A percentile compares a stretch with the other conserved stretches of the same genome.
Conservation (phyloP, 2,113 vertebrate species). For the mouse (Mus musculus) region DNA sequence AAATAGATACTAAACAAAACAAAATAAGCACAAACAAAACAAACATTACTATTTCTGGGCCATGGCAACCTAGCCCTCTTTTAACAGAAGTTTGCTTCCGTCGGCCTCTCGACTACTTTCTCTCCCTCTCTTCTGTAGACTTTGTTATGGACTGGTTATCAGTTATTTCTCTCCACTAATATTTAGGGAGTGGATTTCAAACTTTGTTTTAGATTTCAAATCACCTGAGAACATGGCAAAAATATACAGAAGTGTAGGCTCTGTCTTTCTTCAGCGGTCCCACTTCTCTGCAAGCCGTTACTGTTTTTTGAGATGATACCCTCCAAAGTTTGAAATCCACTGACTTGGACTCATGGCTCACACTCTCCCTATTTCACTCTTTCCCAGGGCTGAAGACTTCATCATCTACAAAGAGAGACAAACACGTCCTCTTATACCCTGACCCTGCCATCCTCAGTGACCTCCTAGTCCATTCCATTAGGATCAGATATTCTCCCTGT, state of each 20-base stretch:
- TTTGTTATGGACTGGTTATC: neutral
- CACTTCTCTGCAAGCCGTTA: neutral
- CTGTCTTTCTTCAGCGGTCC: neutral
- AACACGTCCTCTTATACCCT: neutral
- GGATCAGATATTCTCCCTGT: neutral
- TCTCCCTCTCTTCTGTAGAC: neutral
- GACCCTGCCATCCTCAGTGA: neutral
- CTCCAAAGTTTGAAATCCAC: neutral
- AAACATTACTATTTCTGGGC: conserved; percentile 10
- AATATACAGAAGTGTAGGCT: neutral
- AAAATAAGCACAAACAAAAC: neutral
- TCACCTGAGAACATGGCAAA: neutral
- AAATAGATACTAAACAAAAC: neutral
- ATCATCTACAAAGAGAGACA: neutral
- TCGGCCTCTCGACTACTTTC: neutral
- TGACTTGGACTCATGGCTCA: neutral
- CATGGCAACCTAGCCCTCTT: neutral
- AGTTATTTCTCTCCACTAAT: neutral
- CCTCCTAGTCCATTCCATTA: neutral
- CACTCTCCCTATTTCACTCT: too few relatives aligned
- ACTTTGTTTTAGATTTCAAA: neutral
- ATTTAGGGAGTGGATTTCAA: neutral
- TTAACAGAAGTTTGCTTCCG: neutral
- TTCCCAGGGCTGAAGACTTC: neutral
- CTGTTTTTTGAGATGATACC: neutral